Evolutionary conservation across 1,140 invertebrate genomes (phyloP), one percentile per base, ranked within the genome.

Genomic region (Cephus cinctus): DNA sequence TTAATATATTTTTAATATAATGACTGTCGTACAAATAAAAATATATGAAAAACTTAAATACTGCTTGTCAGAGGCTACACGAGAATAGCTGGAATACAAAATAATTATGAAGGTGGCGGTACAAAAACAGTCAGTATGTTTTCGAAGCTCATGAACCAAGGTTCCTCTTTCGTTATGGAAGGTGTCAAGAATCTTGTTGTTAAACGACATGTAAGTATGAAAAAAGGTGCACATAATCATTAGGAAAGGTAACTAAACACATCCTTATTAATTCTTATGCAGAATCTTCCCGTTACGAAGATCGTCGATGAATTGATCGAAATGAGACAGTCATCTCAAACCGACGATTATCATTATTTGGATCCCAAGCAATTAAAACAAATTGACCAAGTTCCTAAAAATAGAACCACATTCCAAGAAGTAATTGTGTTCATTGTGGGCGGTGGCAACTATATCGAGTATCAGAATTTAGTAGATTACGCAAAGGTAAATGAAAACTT

Each of bases 161-260:
- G 94, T 19, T 98, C 95, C 1, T 94, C 93, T 35, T 98, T 98
- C 78, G 94, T 98, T 0, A 99, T 99, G 96, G 97, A 99, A 78
- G 97, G 97, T 25, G 97, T 99, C 1, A 98, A 99, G 75, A 99
- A 99, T 82, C 82, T 99, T 50, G 96, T 98, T 22, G 90, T 98
- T 5, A 99, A 99, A 71, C 88, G 90, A 79, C 95, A 98, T 79
- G 91, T 93, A 75, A 84, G 85, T 82, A 43, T 50, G 23, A 11
- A 56, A 49, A 43, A 21, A 44, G 20, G 35, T 30, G 21, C 42
- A 15, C 11, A 15, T 19, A 12, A 15, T 19, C 12, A 31, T 44
- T 12, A 31, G 27, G 12, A 8, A 44, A n/a, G n/a, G n/a, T n/a
- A n/a, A n/a, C n/a, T 11, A 6, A 38, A 14, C 31, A 27, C 30